Evolutionary conservation across 1,140 invertebrate species (phyloP).

Genomic region (Mercenaria mercenaria): DNA sequence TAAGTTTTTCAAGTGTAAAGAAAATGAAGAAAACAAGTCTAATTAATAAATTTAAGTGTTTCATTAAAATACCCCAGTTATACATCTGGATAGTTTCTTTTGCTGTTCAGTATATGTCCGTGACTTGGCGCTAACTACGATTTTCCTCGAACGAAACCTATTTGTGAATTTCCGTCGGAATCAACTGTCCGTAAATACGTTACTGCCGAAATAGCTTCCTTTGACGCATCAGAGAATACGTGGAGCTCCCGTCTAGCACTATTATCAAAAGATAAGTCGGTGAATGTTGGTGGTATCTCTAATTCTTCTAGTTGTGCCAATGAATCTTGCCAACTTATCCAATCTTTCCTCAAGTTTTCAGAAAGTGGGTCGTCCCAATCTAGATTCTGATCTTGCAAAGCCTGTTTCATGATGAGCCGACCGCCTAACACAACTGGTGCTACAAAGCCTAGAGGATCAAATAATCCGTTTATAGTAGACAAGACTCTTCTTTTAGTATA

Average conservation of each 20-base stretch:
- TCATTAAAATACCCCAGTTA: too few relatives aligned
- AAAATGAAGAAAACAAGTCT: slow-evolving; percentile 49
- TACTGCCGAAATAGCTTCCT: slow-evolving; percentile 52
- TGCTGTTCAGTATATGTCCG: slow-evolving; percentile 43
- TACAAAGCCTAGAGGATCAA: slow-evolving; percentile 25
- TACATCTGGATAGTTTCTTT: too few relatives aligned
- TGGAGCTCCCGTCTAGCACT: neutral
- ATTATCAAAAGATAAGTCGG: neutral
- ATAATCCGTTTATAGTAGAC: slow-evolving; percentile 64
- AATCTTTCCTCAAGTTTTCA: slow-evolving; percentile 14
- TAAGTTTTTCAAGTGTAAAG: too few relatives aligned
- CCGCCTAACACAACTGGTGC: slow-evolving; percentile 32
- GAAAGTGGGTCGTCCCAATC: slow-evolving; percentile 61
- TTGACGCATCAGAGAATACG: slow-evolving; percentile 66
- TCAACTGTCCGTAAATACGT: slow-evolving; percentile 47
- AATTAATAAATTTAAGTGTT: slow-evolving; percentile 55
- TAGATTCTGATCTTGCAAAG: slow-evolving; percentile 62
- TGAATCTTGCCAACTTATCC: slow-evolving; percentile 58
- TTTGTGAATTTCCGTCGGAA: neutral
- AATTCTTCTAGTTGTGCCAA: slow-evolving; percentile 38
- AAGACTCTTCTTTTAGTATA: slow-evolving; percentile 63
- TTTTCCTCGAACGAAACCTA: slow-evolving; percentile 6
- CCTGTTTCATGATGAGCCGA: slow-evolving; percentile 27
- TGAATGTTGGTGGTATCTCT: slow-evolving; percentile 34
- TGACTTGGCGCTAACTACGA: neutral